Evolutionary conservation across 2,888 invertebrate genomes (phyloP).

Genomic region (Adela reaumurella): DNA sequence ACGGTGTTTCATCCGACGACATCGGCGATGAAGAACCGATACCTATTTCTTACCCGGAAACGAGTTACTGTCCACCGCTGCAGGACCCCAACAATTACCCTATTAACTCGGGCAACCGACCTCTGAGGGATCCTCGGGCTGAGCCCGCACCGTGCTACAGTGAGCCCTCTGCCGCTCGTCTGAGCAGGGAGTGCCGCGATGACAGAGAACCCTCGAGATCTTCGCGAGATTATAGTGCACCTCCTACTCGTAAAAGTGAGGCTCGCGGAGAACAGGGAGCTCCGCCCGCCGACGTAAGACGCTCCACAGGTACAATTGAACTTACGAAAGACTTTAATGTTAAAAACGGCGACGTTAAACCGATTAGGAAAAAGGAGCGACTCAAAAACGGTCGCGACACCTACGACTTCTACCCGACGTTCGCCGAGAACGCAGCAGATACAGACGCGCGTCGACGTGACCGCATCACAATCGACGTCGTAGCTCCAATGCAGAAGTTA

Average conservation of each 20-base stretch:
- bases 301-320: constrained; percentile 38
- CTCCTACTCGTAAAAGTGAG: too few species aligned
- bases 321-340: too few species aligned
- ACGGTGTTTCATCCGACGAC: constrained; percentile 41
- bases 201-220: too few species aligned
- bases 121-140: neutral
- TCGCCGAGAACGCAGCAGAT: constrained; percentile 37
- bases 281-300: constrained; percentile 26
- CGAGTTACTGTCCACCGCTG: neutral
- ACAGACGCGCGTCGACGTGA: too few species aligned
- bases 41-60: neutral
- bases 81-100: neutral
- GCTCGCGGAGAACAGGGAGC: constrained; percentile 26
- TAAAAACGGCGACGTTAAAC: constrained; percentile 26
- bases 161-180: too few species aligned
- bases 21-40: constrained; percentile 18
- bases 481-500: constrained; percentile 53
- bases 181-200: too few species aligned
- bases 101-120: neutral
- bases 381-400: constrained; percentile 38
- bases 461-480: constrained; percentile 31
- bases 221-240: too few species aligned
- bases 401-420: constrained; percentile 33
- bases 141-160: neutral
- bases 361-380: constrained; percentile 25